Evolutionary conservation across 2,797 vertebrate species (phyloP), one percentile per base, ranked within the genome.

Genomic region (Fundulus diaphanus): DNA sequence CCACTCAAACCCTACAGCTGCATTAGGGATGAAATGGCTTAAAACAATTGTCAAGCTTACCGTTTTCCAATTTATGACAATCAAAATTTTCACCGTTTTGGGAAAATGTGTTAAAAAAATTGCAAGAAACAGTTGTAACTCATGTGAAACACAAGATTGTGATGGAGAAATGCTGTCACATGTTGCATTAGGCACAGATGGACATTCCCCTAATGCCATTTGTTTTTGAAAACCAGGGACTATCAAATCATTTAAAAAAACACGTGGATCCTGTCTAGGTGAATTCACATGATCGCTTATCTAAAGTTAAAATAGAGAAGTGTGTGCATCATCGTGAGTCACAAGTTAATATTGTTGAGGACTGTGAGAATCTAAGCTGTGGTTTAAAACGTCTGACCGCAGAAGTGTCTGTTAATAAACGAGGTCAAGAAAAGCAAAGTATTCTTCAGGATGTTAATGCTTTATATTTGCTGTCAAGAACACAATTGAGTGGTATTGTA

Each of bases 261-360:
- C 48, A 70, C 42, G 27, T 66, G 51, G 42, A 22, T 3, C 52
- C 20, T 79, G 54, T 80, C 27, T 67, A 33, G 42, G 59, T 77
- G 18, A 80, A 35, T 79, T 78, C 48, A 66, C 63, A 44, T 76
- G 57, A 80, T 42, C 31, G 66, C 18, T 70, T 13, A 18, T 59
- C 63, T 37, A 63, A 54, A 59, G 40, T 46, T 84, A 31, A 51
- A 74, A 76, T 40, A 16, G 12, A 18, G n/a, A 31, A 11, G 33
- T 35, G 20, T 65, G 63, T 16, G 1, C 35, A 9, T 66, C 57
- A 54, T 18, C 46, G 31, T 0, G 3, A n/a, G 37, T 66, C 37
- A 42, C n/a, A 12, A 15, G 63, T 66, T 66, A 35, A 31, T 42
- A 24, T 7, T 66, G 37, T 42, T 27, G 24, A 66, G 24, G 29